Conservation (phyloP, 2,113 vertebrate genomes). For the Sardina pilchardus region DNA sequence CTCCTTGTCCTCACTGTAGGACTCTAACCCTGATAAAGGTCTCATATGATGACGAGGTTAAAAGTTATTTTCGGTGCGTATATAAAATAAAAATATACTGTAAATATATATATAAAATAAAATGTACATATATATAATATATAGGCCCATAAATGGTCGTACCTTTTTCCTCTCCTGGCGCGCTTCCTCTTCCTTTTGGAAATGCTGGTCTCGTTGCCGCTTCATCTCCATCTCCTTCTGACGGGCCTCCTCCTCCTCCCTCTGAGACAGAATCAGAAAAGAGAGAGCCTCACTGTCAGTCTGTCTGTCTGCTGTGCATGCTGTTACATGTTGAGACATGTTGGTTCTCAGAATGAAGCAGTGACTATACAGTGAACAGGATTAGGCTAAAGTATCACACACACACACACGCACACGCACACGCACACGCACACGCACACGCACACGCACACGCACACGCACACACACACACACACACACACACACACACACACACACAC, state of each 20-base stretch:
- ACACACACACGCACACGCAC: too few species aligned
- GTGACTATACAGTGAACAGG: too few species aligned
- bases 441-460: too few species aligned
- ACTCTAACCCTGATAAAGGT: background rate
- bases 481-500: too few species aligned
- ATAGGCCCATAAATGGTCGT: constrained; percentile 30
- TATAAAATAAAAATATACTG: background rate
- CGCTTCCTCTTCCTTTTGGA: constrained; percentile 88
- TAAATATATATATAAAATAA: too few species aligned
- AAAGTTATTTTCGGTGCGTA: background rate
- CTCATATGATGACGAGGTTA: too few species aligned
- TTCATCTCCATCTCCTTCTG: constrained; percentile 73
- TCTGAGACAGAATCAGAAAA: constrained; percentile 49
- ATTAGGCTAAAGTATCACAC: background rate
- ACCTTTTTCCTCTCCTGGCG: constrained; percentile 95
- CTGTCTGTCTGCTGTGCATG: background rate
- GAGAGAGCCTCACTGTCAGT: background rate
- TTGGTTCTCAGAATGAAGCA: too few species aligned
- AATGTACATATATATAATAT: too few species aligned
- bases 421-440: too few species aligned
- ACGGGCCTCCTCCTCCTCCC: constrained; percentile 83
- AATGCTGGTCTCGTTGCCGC: constrained; percentile 82
- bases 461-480: too few species aligned
- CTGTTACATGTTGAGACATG: too few species aligned
- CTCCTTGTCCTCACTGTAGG: too few species aligned